Conservation (phyloP, 2,113 vertebrate genomes). For the Misgurnus anguillicaudatus region DNA sequence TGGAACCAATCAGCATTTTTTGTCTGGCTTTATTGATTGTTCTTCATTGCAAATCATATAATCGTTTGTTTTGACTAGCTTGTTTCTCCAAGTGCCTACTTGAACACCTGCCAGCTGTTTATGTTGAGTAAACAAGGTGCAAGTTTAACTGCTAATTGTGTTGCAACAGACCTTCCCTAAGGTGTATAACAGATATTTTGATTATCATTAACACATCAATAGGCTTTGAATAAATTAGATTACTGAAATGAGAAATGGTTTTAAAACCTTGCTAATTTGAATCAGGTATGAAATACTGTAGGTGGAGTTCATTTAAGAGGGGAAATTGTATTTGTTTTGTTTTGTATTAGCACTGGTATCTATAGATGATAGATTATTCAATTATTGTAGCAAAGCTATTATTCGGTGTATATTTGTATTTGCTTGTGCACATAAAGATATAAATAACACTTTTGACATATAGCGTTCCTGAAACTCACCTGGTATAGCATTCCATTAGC, state of each 20-base stretch:
- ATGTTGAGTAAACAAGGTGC: conserved; percentile 34
- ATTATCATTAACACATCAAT: conserved; percentile 2
- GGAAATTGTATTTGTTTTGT: not conserved
- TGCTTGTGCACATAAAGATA: not conserved
- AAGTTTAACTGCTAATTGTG: conserved; percentile 19
- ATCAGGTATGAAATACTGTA: not conserved
- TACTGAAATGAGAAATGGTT: conserved; percentile 3
- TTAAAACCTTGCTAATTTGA: not conserved
- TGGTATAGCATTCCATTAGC: too few relatives aligned
- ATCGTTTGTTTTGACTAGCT: conserved; percentile 10
- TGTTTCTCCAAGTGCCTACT: conserved; percentile 21
- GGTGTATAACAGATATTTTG: conserved; percentile 24
- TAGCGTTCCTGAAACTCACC: too few relatives aligned
- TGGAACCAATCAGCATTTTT: not conserved
- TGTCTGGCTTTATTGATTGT: conserved; percentile 5
- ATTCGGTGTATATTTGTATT: not conserved
- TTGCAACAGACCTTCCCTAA: not conserved
- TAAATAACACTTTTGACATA: not conserved
- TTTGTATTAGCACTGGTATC: not conserved
- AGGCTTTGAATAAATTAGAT: conserved; percentile 7
- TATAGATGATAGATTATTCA: too few relatives aligned
- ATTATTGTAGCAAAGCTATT: too few relatives aligned
- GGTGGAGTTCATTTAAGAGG: not conserved
- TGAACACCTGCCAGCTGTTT: conserved; percentile 11
- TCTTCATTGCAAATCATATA: not conserved